phyloP scores from a whole-genome alignment of 2,797 vertebrate species.

The Xiphophorus birchmanni region DNA sequence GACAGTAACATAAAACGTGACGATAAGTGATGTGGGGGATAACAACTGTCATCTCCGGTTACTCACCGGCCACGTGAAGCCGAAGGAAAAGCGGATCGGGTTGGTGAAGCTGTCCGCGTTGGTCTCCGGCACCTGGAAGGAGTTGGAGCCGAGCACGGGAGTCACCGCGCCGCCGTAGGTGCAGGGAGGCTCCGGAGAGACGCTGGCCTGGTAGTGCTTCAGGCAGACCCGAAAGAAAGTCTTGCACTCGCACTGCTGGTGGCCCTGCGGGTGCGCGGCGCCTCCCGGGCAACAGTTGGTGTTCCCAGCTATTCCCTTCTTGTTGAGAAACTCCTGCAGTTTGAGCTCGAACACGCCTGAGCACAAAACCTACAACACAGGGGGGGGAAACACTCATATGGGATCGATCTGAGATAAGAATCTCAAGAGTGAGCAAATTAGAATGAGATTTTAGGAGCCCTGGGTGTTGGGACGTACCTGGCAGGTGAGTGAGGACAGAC shows the following conservation, averaged over 20 bases:
- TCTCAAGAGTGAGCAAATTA: neutral
- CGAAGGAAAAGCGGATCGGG: conserved; percentile 92
- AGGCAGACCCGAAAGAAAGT: conserved; percentile 98
- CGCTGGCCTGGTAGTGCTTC: conserved; percentile 96
- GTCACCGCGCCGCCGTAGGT: conserved; percentile 95
- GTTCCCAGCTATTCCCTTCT: conserved; percentile 90
- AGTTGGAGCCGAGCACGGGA: conserved; percentile 94
- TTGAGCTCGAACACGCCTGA: conserved; percentile 97
- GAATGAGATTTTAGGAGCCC: neutral
- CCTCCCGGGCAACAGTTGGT: conserved; percentile 90
- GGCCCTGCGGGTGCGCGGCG: conserved; percentile 69
- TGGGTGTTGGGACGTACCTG: conserved; percentile 83
- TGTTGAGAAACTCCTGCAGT: conserved; percentile 97
- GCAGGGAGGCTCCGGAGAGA: conserved; percentile 96
- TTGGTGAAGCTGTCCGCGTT: conserved; percentile 91
- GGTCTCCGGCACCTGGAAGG: conserved; percentile 93
- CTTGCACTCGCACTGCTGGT: conserved; percentile 94
- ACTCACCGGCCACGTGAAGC: conserved; percentile 98
- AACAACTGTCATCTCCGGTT: neutral
- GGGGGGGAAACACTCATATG: neutral
- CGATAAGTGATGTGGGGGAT: neutral
- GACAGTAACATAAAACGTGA: neutral
- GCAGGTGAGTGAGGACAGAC: conserved; percentile 85
- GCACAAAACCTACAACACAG: conserved; percentile 83
- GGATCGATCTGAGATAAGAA: conserved; percentile 5